Conservation (phyloP, 2,797 vertebrate species). For the Syngnathus rostellatus region DNA sequence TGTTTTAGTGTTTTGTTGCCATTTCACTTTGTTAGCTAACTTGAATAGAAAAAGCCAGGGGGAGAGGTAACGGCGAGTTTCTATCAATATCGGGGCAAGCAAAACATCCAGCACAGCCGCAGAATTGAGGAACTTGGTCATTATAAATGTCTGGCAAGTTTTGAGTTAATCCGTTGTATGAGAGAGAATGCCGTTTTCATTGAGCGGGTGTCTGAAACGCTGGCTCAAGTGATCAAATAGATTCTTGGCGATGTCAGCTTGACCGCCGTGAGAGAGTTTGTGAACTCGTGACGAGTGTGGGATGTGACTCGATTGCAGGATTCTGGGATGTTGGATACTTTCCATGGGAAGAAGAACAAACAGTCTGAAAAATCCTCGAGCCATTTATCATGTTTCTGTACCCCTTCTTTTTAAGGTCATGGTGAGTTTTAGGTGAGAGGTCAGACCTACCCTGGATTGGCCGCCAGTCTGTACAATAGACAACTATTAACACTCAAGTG, state of each 20-base stretch:
- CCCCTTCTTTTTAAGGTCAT: neutral
- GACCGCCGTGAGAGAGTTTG: conserved; percentile 37
- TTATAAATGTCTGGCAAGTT: conserved; percentile 47
- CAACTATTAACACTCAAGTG: too few species aligned
- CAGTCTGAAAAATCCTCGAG: neutral
- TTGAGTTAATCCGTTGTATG: conserved; percentile 37
- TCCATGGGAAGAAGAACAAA: neutral
- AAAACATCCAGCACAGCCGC: conserved; percentile 51
- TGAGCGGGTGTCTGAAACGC: neutral
- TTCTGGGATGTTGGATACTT: neutral
- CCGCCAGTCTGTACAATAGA: too few species aligned
- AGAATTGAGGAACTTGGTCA: conserved; percentile 49
- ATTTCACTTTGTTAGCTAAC: conserved; percentile 63
- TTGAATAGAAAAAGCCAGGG: conserved; percentile 49
- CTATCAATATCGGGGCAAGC: conserved; percentile 54
- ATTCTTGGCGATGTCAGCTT: conserved; percentile 51
- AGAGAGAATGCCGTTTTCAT: conserved; percentile 18
- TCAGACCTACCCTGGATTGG: too few species aligned
- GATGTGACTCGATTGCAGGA: neutral
- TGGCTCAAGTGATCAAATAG: conserved; percentile 36
- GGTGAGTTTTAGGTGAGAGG: too few species aligned
- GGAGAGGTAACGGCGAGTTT: conserved; percentile 25
- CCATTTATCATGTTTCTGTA: neutral
- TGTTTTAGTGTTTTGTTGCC: conserved; percentile 68
- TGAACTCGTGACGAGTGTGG: conserved; percentile 18